Evolutionary conservation across 2,888 invertebrate genomes (phyloP).

Genomic region (Pandemis corylana): DNA sequence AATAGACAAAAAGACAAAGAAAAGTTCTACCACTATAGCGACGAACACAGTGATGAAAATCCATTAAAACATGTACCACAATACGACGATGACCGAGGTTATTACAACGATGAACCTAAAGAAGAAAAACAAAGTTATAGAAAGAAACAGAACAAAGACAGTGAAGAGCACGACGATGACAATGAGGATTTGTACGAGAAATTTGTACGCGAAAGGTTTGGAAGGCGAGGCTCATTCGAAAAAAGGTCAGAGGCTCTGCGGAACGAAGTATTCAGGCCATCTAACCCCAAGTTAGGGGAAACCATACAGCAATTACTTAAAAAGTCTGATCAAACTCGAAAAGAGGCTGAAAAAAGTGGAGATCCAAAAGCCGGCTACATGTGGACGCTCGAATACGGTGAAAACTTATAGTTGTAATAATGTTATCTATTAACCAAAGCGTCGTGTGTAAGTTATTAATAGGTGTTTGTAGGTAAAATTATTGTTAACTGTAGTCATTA

Average conservation of each 20-base stretch:
- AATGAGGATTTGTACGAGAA: constrained; percentile 77
- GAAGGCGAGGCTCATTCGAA: constrained; percentile 68
- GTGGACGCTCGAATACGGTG: constrained; percentile 83
- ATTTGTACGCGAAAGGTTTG: constrained; percentile 78
- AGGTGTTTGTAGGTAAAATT: constrained; percentile 6
- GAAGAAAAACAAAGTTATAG: constrained; percentile 57
- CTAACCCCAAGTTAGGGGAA: constrained; percentile 64
- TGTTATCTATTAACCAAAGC: constrained; percentile 8
- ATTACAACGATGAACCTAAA: constrained; percentile 36
- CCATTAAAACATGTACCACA: constrained; percentile 25
- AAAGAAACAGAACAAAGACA: constrained; percentile 51
- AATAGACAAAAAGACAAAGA: constrained; percentile 50
- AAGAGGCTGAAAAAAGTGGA: constrained; percentile 71
- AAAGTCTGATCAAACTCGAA: constrained; percentile 69
- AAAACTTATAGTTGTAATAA: constrained; percentile 58
- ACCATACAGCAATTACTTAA: constrained; percentile 71
- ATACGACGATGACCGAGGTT: constrained; percentile 48
- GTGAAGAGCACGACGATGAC: constrained; percentile 56
- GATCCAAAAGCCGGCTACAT: constrained; percentile 80
- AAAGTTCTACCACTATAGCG: constrained; percentile 57
- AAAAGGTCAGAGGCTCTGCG: constrained; percentile 67
- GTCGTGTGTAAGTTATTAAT: background rate
- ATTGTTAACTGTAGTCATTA: constrained; percentile 28
- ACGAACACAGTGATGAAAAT: constrained; percentile 52
- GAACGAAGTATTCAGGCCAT: constrained; percentile 50